These are phyloP conservation scores for Arctocebus calabarensis DNA, from an alignment of 2,797 vertebrate species.

Conservation along the genomic window DNA sequence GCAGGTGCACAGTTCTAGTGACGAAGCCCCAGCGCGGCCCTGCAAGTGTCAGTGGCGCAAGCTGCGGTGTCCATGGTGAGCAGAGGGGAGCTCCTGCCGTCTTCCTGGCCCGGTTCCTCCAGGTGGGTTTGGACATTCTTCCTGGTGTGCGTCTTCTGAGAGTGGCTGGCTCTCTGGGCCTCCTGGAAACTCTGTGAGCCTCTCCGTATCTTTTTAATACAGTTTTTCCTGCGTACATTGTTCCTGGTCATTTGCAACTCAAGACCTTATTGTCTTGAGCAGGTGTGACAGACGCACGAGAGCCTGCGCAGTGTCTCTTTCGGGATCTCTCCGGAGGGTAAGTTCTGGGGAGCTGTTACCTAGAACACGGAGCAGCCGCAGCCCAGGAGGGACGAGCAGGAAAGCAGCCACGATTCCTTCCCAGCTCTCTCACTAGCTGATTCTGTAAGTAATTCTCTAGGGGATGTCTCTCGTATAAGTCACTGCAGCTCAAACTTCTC, in stretches of 20 bases:
- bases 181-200: neutral
- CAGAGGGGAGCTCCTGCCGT: neutral
- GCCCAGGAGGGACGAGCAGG: neutral
- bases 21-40: neutral
- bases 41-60: neutral
- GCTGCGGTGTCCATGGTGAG: neutral
- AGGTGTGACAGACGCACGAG: neutral
- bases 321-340: neutral
- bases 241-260: neutral
- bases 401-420: neutral
- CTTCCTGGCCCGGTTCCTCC: neutral
- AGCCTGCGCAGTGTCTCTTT: neutral
- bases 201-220: neutral
- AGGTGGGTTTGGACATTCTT: neutral
- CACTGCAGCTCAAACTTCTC: neutral
- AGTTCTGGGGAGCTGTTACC: neutral
- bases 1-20: neutral
- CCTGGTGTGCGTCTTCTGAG: neutral
- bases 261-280: neutral
- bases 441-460: neutral
- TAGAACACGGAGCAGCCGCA: neutral
- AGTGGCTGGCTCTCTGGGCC: neutral
- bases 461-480: neutral
- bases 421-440: neutral
- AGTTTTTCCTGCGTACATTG: neutral